Evolutionary conservation across 2,797 vertebrate genomes (phyloP), one percentile per base, ranked within the genome.

Genomic region (Sebastes minor): DNA sequence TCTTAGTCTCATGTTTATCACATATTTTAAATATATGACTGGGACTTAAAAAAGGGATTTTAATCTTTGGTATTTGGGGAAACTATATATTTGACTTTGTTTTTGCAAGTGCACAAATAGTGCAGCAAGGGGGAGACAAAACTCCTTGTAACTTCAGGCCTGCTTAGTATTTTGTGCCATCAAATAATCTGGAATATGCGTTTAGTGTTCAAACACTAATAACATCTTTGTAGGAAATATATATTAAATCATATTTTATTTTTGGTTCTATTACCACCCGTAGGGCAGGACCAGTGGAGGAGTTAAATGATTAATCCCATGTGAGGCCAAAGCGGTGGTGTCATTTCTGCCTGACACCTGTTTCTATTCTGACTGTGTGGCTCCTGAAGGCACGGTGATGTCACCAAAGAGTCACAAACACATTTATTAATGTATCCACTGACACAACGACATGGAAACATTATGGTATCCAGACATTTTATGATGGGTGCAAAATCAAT

Each of bases 101-200:
- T 27, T 57, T 14, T 27, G 23, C 23, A 25, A 59, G 67, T 70
- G 22, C 14, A 72, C 12, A 55, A 65, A 53, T 6, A 32, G 42
- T 27, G 27, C 81, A 78, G 64, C 75, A 86, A 87, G 83, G 8
- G 80, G 88, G 89, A 80, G 88, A 82, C 82, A 89, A 74, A 88
- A 60, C 33, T 65, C 76, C 35, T 60, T 61, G 8, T 25, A 76
- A 61, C 32, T 67, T 52, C 10, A 35, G 28, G 18, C 25, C 22
- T 49, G 13, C 20, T n/a, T 2, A 20, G 2, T 23, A n/a, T 57
- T 53, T 72, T 33, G 6, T 18, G 3, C 11, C 18, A 62, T 42
- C 9, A 46, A 3, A 27, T 18, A 18, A 57, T 56, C 3, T 57
- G 16, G 2, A 53, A 23, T 22, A 35, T 35, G 33, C 11, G 2